These are phyloP conservation scores for Coregonus suidteri DNA, from an alignment of 2,797 vertebrate genomes.

Conservation along the genomic window DNA sequence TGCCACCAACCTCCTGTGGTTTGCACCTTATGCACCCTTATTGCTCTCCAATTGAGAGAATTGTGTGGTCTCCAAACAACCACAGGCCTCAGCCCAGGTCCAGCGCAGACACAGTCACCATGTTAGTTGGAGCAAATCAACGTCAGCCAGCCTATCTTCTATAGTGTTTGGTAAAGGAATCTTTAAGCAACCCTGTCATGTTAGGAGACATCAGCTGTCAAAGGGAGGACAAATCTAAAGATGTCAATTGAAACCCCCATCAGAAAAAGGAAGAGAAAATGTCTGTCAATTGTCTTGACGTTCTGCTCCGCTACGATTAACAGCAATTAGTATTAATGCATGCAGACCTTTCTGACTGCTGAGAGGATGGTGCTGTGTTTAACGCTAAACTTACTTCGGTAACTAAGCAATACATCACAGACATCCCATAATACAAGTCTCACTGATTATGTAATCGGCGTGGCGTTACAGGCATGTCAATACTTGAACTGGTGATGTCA, in stretches of 20 bases:
- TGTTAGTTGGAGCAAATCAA: conserved; percentile 54
- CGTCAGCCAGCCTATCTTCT: conserved; percentile 45
- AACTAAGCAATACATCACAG: conserved; percentile 41
- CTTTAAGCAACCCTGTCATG: conserved; percentile 73
- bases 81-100: conserved; percentile 21
- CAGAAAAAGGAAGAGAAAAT: conserved; percentile 38
- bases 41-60: not conserved
- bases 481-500: conserved; percentile 23
- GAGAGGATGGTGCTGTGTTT: conserved; percentile 32
- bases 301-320: conserved; percentile 69
- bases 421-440: conserved; percentile 44
- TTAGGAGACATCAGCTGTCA: conserved; percentile 63
- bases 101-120: conserved; percentile 42
- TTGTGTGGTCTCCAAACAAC: not conserved
- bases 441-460: conserved; percentile 41
- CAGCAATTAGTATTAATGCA: conserved; percentile 71
- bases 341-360: conserved; percentile 55
- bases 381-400: conserved; percentile 48
- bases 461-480: conserved; percentile 60
- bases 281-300: conserved; percentile 68
- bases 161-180: conserved; percentile 37
- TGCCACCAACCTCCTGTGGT: no score
- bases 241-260: conserved; percentile 62
- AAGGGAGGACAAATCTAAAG: conserved; percentile 62
- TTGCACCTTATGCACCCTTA: conserved; percentile 15